Percentiles rank a stretch among this genome's conserved stretches.
These are phyloP conservation scores for Alaudala cheleensis DNA, from an alignment of 2,113 vertebrate species.

Conservation along the genomic window DNA sequence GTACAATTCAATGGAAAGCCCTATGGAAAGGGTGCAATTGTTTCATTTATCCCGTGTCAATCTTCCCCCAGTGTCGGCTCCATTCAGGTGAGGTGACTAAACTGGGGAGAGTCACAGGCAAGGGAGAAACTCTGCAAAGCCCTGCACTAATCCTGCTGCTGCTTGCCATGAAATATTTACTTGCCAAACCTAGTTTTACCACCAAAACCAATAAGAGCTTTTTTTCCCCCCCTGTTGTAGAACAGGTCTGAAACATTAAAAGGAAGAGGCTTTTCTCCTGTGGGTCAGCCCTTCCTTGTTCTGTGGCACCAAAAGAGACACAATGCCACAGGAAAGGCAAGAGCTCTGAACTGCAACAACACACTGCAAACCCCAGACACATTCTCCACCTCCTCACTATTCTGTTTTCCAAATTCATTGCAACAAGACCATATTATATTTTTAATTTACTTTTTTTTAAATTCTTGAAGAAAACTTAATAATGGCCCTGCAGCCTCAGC, in stretches of 20 bases:
- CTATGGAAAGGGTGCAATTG: slow-evolving; percentile 59
- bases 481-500: neutral
- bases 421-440: neutral
- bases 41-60: slow-evolving; percentile 64
- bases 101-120: slow-evolving; percentile 24
- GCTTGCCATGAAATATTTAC: slow-evolving; percentile 48
- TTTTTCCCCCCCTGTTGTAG: neutral
- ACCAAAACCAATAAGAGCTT: neutral
- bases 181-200: slow-evolving; percentile 1
- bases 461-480: neutral
- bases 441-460: fast-evolving
- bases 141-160: neutral
- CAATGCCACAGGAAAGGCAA: neutral
- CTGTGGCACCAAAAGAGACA: neutral
- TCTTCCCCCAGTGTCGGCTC: slow-evolving; percentile 33
- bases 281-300: neutral
- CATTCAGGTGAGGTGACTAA: slow-evolving; percentile 55
- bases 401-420: neutral
- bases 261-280: neutral
- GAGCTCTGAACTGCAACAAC: neutral
- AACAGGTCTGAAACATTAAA: neutral
- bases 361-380: neutral
- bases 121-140: slow-evolving; percentile 3
- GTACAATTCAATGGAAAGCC: slow-evolving; percentile 60
- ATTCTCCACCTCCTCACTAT: neutral